Percentiles rank a stretch among this genome's conserved stretches.
Evolutionary conservation across 1,140 invertebrate genomes (phyloP).

Genomic region (Magallana angulata): DNA sequence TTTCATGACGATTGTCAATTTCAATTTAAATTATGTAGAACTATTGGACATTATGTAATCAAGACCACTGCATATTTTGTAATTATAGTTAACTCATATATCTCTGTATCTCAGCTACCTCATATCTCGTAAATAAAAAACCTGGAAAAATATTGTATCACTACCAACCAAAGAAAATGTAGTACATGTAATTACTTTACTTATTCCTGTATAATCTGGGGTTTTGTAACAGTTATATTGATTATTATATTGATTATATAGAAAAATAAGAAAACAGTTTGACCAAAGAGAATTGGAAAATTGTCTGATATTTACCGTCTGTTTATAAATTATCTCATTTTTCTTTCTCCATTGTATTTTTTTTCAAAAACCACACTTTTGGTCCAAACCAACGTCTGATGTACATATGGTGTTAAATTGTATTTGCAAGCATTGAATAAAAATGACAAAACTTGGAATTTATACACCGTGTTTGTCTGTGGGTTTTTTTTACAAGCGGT

Average conservation of each 20-base stretch:
- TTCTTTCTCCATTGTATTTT: background rate
- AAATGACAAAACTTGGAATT: background rate
- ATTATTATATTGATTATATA: background rate
- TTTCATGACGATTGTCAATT: no score
- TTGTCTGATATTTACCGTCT: background rate
- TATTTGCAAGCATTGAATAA: slow-evolving; percentile 34
- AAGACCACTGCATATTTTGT: background rate
- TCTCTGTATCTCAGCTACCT: slow-evolving; percentile 18
- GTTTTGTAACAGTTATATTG: background rate
- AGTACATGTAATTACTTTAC: background rate
- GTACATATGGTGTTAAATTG: slow-evolving; percentile 1
- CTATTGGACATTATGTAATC: background rate
- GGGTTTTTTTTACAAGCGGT: no score
- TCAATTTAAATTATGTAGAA: no score
- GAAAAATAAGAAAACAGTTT: background rate
- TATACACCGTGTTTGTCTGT: background rate
- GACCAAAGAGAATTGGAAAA: background rate
- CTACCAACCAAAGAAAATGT: slow-evolving; percentile 6
- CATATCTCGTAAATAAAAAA: background rate
- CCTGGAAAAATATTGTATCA: no score
- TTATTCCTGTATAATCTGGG: background rate
- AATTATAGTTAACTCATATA: background rate
- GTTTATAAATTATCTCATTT: background rate
- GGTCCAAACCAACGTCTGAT: slow-evolving; percentile 17
- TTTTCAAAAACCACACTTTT: background rate